These are phyloP conservation scores for Euwallacea fornicatus DNA, from an alignment of 1,140 invertebrate genomes.

Conservation along the genomic window DNA sequence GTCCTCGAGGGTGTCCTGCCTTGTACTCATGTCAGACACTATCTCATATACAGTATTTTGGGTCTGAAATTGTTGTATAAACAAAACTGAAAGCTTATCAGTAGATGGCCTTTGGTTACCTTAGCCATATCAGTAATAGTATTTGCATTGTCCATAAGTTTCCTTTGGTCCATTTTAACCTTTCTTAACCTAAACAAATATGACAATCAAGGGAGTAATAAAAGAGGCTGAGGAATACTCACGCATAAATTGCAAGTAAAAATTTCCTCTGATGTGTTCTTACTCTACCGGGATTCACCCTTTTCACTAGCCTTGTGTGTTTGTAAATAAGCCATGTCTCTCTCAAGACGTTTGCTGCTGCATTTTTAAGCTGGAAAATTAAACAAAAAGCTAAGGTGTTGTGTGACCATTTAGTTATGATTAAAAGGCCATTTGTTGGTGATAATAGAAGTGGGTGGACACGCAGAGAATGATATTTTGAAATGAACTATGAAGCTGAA, in stretches of 20 bases:
- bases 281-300: slow-evolving; percentile 93
- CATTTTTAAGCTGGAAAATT: slow-evolving; percentile 88
- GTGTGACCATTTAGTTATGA: too few species aligned
- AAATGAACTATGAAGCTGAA: too few species aligned
- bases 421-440: too few species aligned
- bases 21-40: slow-evolving; percentile 91
- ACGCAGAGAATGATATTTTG: too few species aligned
- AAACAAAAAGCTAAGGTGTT: not conserved
- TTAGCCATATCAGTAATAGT: slow-evolving; percentile 99
- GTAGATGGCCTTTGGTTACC: slow-evolving; percentile 62
- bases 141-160: slow-evolving; percentile 98
- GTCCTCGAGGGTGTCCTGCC: slow-evolving; percentile 88
- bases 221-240: slow-evolving; percentile 58
- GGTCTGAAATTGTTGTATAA: slow-evolving; percentile 68
- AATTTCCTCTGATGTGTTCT: slow-evolving; percentile 99
- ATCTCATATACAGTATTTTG: slow-evolving; percentile 97
- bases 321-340: slow-evolving; percentile 99
- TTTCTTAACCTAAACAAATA: slow-evolving; percentile 79
- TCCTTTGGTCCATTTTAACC: slow-evolving; percentile 99
- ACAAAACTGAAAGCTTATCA: too few species aligned
- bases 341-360: slow-evolving; percentile 97
- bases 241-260: slow-evolving; percentile 99
- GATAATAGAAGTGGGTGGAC: too few species aligned
- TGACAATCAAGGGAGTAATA: slow-evolving; percentile 1
- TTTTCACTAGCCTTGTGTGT: slow-evolving; percentile 96